These are phyloP conservation scores for Anas georgica DNA, from an alignment of 2,797 vertebrate species.

Conservation along the genomic window DNA sequence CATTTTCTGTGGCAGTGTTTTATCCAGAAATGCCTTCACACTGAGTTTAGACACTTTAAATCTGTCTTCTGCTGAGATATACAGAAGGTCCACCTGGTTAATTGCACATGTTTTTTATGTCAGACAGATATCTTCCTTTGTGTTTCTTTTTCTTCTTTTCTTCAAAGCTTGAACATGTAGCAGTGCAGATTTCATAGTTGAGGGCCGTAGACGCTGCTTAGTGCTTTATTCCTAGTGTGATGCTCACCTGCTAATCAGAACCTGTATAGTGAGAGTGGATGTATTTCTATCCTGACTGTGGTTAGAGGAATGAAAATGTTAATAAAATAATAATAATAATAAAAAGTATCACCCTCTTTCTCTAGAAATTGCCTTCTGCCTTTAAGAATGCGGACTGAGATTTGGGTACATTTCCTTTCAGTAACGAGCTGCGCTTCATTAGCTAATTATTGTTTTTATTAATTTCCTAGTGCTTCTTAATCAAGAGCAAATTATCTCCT, in stretches of 20 bases:
- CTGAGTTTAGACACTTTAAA: neutral
- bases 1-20: constrained; percentile 14
- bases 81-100: constrained; percentile 22
- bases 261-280: neutral
- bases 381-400: neutral
- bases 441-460: constrained; percentile 52
- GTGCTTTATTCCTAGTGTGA: neutral
- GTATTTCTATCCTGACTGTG: neutral
- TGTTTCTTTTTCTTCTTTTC: neutral
- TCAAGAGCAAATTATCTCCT: constrained; percentile 38
- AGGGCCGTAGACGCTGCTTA: neutral
- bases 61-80: neutral
- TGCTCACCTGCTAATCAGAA: neutral
- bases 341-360: neutral
- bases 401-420: neutral
- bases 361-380: neutral
- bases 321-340: too few species aligned
- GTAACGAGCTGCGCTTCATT: neutral
- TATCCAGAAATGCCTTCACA: neutral
- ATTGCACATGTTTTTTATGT: constrained; percentile 28
- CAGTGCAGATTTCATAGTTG: neutral
- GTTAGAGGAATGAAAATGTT: neutral
- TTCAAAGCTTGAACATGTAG: neutral
- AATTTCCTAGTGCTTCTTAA: constrained; percentile 49
- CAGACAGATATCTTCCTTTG: neutral